These are phyloP conservation scores for Lordiphosa mommai DNA, from an alignment of 1,140 invertebrate species.

Conservation along the genomic window DNA sequence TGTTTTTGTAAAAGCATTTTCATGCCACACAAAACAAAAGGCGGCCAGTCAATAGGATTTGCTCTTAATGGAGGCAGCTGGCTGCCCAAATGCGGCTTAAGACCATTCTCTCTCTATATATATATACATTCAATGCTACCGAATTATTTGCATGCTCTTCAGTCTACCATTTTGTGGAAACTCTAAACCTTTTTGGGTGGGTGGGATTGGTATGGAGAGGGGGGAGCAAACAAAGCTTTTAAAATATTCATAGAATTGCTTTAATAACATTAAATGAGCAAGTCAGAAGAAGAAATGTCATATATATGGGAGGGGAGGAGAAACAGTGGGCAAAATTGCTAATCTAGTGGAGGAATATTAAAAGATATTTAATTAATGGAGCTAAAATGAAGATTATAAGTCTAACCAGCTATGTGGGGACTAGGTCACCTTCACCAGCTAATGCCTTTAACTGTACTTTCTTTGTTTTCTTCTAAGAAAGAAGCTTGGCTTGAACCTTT, in stretches of 20 bases:
- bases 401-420: too few species aligned
- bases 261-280: conserved; percentile 72
- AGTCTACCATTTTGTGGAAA: conserved; percentile 38
- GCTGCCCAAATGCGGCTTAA: conserved; percentile 70
- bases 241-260: conserved; percentile 77
- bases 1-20: conserved; percentile 70
- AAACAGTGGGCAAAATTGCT: too few species aligned
- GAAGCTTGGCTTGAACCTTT: too few species aligned
- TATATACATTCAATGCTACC: conserved; percentile 12
- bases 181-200: conserved; percentile 60
- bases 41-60: conserved; percentile 52
- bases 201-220: neutral
- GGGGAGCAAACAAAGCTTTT: conserved; percentile 47
- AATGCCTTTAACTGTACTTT: too few species aligned
- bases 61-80: conserved; percentile 26
- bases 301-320: neutral
- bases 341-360: neutral
- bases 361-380: neutral
- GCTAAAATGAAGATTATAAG: too few species aligned
- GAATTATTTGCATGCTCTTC: conserved; percentile 53
- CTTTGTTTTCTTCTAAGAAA: too few species aligned
- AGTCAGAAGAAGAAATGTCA: conserved; percentile 33
- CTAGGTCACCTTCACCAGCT: too few species aligned
- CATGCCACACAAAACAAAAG: conserved; percentile 52
- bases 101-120: neutral